Percentiles rank a stretch among this genome's conserved stretches.
Evolutionary conservation across 2,888 invertebrate genomes (phyloP).

Genomic region (Brenthis daphne): DNA sequence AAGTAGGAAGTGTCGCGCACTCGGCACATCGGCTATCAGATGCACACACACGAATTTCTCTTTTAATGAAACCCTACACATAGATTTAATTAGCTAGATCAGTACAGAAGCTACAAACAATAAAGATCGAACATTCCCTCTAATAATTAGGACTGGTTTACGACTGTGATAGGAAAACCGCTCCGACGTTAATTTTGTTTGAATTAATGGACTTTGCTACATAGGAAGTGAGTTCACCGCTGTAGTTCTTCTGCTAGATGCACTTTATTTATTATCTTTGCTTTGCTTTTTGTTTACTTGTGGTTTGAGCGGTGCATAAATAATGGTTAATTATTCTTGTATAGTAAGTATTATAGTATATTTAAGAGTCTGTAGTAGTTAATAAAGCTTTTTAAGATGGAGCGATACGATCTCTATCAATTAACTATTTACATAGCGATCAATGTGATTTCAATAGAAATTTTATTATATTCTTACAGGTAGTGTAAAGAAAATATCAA

Average conservation of each 20-base stretch:
- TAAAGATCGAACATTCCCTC: constrained; percentile 76
- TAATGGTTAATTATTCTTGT: neutral
- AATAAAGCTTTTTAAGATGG: too few species aligned
- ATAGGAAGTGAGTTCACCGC: constrained; percentile 54
- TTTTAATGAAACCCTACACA: constrained; percentile 64
- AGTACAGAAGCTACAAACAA: constrained; percentile 60
- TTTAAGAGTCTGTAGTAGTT: too few species aligned
- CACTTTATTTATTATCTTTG: neutral
- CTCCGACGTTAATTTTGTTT: constrained; percentile 65
- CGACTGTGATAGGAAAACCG: constrained; percentile 62
- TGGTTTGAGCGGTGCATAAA: neutral
- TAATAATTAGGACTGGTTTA: constrained; percentile 75
- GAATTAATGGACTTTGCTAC: constrained; percentile 70
- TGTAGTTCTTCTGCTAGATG: constrained; percentile 22
- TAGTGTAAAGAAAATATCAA: too few species aligned
- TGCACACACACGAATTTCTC: constrained; percentile 76
- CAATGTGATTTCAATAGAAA: too few species aligned
- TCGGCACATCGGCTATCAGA: constrained; percentile 59
- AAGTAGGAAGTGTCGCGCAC: constrained; percentile 48
- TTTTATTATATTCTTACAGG: too few species aligned
- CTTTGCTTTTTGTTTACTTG: neutral
- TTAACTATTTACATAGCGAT: too few species aligned
- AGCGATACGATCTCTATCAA: too few species aligned
- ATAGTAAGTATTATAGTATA: too few species aligned
- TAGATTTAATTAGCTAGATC: constrained; percentile 76